Conservation (phyloP, 92 coral and sea anemone genomes). For the Actinernus sp. region DNA sequence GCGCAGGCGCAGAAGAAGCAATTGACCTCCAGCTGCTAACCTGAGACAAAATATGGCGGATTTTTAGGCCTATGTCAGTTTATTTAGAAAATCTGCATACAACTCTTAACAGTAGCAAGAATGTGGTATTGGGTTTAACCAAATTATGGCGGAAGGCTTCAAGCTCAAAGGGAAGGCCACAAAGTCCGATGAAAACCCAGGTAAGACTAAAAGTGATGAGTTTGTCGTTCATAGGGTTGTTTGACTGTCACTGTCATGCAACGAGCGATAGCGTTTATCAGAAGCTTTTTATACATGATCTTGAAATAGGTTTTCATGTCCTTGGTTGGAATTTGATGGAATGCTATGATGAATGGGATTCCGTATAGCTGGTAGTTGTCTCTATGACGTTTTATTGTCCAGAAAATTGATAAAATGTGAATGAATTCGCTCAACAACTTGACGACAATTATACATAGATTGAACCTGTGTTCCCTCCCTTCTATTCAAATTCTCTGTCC, state of each 20-base stretch:
- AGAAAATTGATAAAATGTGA: too few species aligned
- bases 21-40: slow-evolving; percentile 42
- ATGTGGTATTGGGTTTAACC: slow-evolving; percentile 15
- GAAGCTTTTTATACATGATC: too few species aligned
- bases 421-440: too few species aligned
- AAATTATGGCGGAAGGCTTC: slow-evolving; percentile 83
- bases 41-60: slow-evolving; percentile 20
- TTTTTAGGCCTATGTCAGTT: slow-evolving; percentile 4
- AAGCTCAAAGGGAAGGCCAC: slow-evolving; percentile 73
- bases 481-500: too few species aligned
- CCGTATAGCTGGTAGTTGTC: too few species aligned
- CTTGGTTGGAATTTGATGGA: slow-evolving; percentile 26
- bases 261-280: too few species aligned
- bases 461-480: too few species aligned
- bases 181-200: slow-evolving; percentile 65
- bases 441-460: too few species aligned
- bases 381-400: too few species aligned
- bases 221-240: not conserved
- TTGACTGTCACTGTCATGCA: too few species aligned
- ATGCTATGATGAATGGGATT: slow-evolving; percentile 12
- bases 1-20: slow-evolving; percentile 33
- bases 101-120: slow-evolving; percentile 5
- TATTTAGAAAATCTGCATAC: slow-evolving; percentile 6
- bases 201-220: slow-evolving; percentile 33
- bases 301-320: too few species aligned